phyloP scores from a whole-genome alignment of 2,113 vertebrate species.

The Corythaeola cristata region DNA sequence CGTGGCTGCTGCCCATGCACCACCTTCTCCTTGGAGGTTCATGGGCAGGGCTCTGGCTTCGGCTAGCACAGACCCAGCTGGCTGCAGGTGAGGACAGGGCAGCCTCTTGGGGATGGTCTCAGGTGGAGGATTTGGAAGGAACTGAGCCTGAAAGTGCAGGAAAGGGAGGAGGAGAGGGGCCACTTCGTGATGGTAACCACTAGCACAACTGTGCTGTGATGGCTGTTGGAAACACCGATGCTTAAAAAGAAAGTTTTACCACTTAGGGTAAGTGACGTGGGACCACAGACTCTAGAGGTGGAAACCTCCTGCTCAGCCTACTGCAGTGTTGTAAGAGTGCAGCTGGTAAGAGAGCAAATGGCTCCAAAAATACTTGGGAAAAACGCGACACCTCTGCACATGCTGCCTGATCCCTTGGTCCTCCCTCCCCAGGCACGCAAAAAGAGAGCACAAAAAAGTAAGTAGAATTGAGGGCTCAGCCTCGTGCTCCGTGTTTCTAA shows the following conservation, averaged over 20 bases:
- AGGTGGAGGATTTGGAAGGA: not conserved
- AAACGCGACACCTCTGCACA: not conserved
- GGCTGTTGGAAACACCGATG: not conserved
- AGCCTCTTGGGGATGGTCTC: not conserved
- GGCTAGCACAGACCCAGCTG: not conserved
- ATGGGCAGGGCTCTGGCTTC: not conserved
- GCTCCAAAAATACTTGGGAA: not conserved
- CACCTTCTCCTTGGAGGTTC: not conserved
- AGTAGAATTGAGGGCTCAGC: not conserved
- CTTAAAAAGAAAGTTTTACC: not conserved
- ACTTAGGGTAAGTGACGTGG: fast-evolving
- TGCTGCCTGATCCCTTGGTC: not conserved
- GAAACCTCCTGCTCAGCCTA: not conserved
- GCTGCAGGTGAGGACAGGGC: not conserved
- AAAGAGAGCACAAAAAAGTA: not conserved
- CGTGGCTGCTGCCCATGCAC: fast-evolving
- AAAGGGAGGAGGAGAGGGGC: not conserved
- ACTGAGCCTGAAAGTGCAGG: not conserved
- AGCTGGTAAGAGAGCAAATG: not conserved
- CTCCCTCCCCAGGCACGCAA: not conserved
- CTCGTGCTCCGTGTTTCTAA: fast-evolving
- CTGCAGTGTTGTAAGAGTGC: not conserved
- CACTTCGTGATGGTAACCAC: not conserved
- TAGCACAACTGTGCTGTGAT: not conserved
- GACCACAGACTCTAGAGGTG: not conserved